Base-by-base conservation (phyloP, 2,113 vertebrate species). In the Nothobranchius kuhntae region DNA sequence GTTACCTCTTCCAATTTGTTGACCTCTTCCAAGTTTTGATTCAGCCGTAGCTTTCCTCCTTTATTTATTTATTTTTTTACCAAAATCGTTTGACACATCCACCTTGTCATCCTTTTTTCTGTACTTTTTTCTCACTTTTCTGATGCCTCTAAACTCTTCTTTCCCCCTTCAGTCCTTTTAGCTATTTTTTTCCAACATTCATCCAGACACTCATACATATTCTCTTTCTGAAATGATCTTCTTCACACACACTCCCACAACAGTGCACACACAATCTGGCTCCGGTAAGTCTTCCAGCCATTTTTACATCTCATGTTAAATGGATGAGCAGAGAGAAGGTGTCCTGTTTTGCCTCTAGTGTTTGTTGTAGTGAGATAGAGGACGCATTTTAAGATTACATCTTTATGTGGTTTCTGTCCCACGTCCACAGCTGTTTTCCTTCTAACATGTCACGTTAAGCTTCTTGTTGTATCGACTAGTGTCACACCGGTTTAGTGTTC, bases 241-340 rank as follows among this genome's bases (percentile, higher is more conserved):
- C 46, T 55, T 84, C 61, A 66, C 26, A 36, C 61, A 54, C 13
- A 4, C 36, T 69, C 61, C 56, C 57, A 48, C 40, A 60, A 35
- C 21, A 8, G 2, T 57, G 61, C 50, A 26, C 54, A 26, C 54
- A 61, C 61, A 53, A 61, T 75, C 44, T 78, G 73, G 42, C 63
- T 60, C 47, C 17, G 56, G 58, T 67, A 54, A 83, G 58, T 71
- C 65, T 53, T 64, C 12, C 2, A 21, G 51, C 36, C 14, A 62
- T 78, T 75, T 86, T 84, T 80, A 80, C 65, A 82, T 82, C 76
- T 84, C 71, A 81, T 85, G 80, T 77, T 77, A 83, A 83, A 85
- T 85, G 73, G 70, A 85, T 87, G 65, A 84, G 62, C 67, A 21
- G 24, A 35, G 42, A 67, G 61, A 67, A 69, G 68, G 66, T 73